Percentiles rank a stretch among this genome's conserved stretches.
phyloP scores from a whole-genome alignment of 2,113 vertebrate genomes.

The Spea multiplicata region DNA sequence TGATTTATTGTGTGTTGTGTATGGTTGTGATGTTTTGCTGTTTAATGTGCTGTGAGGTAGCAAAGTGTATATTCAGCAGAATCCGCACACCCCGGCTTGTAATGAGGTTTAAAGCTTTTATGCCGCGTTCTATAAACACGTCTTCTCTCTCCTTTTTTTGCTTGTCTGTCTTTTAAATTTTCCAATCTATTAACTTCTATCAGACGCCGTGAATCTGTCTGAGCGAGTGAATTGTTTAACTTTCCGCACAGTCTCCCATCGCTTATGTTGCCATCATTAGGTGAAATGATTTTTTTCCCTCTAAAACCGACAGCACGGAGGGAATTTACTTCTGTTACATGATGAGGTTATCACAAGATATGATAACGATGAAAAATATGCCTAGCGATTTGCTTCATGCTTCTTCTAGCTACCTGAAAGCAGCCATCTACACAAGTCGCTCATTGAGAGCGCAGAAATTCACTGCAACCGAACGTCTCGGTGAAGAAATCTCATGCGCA shows the following conservation, averaged over 20 bases:
- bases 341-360: constrained; percentile 27
- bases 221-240: constrained; percentile 45
- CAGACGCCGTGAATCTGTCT: constrained; percentile 20
- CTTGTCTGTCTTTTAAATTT: constrained; percentile 45
- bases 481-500: no score
- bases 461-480: no score
- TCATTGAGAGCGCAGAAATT: neutral
- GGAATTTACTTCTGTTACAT: constrained; percentile 17
- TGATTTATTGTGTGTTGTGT: no score
- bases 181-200: constrained; percentile 47
- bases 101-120: constrained; percentile 24
- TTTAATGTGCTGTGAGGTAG: no score
- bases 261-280: constrained; percentile 31
- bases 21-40: no score
- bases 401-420: constrained; percentile 4
- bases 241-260: constrained; percentile 16
- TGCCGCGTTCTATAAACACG: neutral
- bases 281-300: constrained; percentile 1
- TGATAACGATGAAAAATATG: neutral
- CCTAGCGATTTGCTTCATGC: neutral
- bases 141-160: constrained; percentile 23
- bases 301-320: constrained; percentile 10
- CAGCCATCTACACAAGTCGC: neutral
- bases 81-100: neutral
- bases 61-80: no score